phyloP scores from a whole-genome alignment of 1,140 invertebrate species.

The Caenorhabditis brenneri region DNA sequence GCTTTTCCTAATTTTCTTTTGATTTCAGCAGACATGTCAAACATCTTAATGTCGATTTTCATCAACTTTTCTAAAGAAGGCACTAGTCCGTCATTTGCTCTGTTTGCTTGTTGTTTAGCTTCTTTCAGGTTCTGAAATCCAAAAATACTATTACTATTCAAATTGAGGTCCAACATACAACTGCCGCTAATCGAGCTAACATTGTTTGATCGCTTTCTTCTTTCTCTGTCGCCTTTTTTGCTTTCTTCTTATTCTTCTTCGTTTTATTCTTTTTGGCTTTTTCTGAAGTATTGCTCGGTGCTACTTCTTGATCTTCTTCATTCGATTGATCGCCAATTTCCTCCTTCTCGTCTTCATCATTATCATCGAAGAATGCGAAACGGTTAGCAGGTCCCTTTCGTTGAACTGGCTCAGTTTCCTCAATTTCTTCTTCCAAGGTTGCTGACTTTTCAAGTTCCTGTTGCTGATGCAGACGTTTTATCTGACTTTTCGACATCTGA shows the following conservation, averaged over 20 bases:
- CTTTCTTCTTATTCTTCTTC: conserved; percentile 46
- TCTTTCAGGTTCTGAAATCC: neutral
- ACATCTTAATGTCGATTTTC: conserved; percentile 40
- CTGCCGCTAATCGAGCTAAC: neutral
- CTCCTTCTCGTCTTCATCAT: neutral
- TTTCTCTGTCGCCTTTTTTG: conserved; percentile 30
- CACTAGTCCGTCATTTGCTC: neutral
- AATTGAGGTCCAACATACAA: neutral
- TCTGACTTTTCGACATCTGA: conserved; percentile 54
- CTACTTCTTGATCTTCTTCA: neutral
- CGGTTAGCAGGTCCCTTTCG: neutral
- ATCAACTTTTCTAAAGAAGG: neutral
- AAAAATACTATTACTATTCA: neutral
- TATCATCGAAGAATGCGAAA: conserved; percentile 40
- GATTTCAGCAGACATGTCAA: conserved; percentile 43
- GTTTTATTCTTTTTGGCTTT: conserved; percentile 35
- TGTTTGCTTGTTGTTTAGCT: neutral
- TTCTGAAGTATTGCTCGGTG: neutral
- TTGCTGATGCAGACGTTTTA: conserved; percentile 36
- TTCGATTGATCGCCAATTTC: neutral
- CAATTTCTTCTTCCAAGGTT: neutral
- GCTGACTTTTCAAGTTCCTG: conserved; percentile 46
- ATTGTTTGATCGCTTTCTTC: conserved; percentile 17
- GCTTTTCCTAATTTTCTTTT: conserved; percentile 46
- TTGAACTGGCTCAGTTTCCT: neutral